Conservation (phyloP, 2,888 invertebrate genomes). For the Scaptomyza polygonia region DNA sequence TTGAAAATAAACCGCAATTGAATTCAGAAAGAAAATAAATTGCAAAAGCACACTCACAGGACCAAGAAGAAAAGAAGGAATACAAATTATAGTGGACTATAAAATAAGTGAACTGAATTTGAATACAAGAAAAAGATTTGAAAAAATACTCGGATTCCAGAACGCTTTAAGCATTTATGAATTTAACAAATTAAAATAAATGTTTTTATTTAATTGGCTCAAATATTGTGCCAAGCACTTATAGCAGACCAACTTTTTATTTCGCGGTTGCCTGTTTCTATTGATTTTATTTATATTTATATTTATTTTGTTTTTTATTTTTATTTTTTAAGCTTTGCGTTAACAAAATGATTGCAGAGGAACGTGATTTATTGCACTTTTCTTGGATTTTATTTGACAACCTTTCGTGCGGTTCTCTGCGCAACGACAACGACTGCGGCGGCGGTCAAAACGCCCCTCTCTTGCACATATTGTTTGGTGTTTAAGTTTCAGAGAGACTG, state of each 20-base stretch:
- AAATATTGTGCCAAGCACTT: slow-evolving; percentile 13
- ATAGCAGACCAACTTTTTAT: neutral
- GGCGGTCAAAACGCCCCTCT: slow-evolving; percentile 3
- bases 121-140: slow-evolving; percentile 24
- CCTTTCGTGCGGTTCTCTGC: slow-evolving; percentile 57
- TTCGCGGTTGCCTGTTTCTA: neutral
- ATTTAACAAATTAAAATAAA: slow-evolving; percentile 17
- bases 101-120: slow-evolving; percentile 40
- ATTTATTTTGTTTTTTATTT: slow-evolving; percentile 2
- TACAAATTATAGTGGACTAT: slow-evolving; percentile 29
- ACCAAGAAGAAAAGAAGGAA: slow-evolving; percentile 1
- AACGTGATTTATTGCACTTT: slow-evolving; percentile 79
- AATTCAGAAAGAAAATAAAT: slow-evolving; percentile 39
- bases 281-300: slow-evolving; percentile 2
- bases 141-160: slow-evolving; percentile 1
- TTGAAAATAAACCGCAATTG: slow-evolving; percentile 53
- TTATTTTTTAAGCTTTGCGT: slow-evolving; percentile 38
- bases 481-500: slow-evolving; percentile 8
- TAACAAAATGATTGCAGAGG: slow-evolving; percentile 61
- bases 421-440: slow-evolving; percentile 21
- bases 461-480: slow-evolving; percentile 15
- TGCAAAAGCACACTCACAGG: neutral
- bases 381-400: slow-evolving; percentile 75
- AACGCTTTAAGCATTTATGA: slow-evolving; percentile 18
- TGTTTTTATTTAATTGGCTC: slow-evolving; percentile 40